Conservation (phyloP, 2,113 vertebrate genomes). For the Periophthalmus modestus region DNA sequence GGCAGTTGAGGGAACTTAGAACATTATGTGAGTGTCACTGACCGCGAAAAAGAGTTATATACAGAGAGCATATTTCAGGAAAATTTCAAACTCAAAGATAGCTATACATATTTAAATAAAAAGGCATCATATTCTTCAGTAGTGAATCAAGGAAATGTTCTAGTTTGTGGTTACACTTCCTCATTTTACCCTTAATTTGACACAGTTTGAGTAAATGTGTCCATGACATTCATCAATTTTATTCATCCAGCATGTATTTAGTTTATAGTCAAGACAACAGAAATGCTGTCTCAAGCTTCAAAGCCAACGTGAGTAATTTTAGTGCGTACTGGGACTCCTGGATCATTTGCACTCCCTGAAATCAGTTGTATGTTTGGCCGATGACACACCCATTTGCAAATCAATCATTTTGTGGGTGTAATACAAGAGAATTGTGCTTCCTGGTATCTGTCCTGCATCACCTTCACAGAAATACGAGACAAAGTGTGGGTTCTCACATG, state of each 20-base stretch:
- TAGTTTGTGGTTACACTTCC: not conserved
- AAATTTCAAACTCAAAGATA: no score
- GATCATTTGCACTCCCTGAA: conserved; percentile 52
- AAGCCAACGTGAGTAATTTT: conserved; percentile 48
- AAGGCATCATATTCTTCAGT: not conserved
- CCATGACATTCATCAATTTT: conserved; percentile 31
- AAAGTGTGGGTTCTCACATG: conserved; percentile 27
- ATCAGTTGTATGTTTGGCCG: conserved; percentile 37
- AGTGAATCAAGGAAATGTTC: not conserved
- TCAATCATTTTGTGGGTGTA: conserved; percentile 23
- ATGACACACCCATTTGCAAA: conserved; percentile 44
- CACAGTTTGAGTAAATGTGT: conserved; percentile 26
- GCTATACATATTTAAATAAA: no score
- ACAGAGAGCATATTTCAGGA: no score
- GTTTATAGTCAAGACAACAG: conserved; percentile 32
- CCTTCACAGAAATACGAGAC: conserved; percentile 28
- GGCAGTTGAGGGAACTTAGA: no score
- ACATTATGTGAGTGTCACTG: no score
- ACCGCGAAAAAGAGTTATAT: no score
- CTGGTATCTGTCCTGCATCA: conserved; percentile 49
- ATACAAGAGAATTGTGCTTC: conserved; percentile 22
- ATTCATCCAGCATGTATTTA: conserved; percentile 41
- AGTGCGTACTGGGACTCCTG: conserved; percentile 34
- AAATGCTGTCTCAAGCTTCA: conserved; percentile 20
- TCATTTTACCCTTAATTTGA: conserved; percentile 30